These are phyloP conservation scores for Drosophila hawaiiensis DNA, from an alignment of 2,888 invertebrate species.

Conservation along the genomic window DNA sequence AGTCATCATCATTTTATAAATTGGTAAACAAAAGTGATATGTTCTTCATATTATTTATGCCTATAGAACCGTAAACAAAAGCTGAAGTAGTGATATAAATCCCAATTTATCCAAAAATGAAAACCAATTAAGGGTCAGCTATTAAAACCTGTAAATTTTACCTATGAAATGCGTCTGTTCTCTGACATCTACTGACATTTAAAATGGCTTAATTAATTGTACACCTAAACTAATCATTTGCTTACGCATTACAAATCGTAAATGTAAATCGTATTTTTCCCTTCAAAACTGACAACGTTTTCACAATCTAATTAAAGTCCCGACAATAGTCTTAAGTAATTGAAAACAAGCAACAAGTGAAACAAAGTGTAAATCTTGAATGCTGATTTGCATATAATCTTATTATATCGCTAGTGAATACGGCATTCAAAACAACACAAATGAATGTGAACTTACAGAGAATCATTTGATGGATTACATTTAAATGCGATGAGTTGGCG, in stretches of 20 bases:
- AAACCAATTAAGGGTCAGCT: background rate
- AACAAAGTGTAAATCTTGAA: background rate
- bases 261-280: background rate
- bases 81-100: too few relatives aligned
- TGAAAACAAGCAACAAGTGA: background rate
- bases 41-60: background rate
- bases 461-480: constrained; percentile 22
- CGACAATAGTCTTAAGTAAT: background rate
- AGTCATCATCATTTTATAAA: background rate
- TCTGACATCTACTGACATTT: background rate
- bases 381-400: constrained; percentile 3
- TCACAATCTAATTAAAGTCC: background rate
- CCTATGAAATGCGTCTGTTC: background rate
- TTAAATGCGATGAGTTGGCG: constrained; percentile 13
- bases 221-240: background rate
- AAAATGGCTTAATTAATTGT: background rate
- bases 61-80: background rate
- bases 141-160: background rate
- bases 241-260: background rate
- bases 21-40: background rate
- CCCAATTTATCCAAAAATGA: background rate
- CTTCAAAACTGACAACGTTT: background rate
- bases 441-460: constrained; percentile 2
- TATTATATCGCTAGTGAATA: constrained; percentile 3
- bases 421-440: constrained; percentile 3